Percentiles rank a stretch among this genome's conserved stretches.
Conservation (phyloP, 2,888 invertebrate genomes). For the Oscheius sp. region DNA sequence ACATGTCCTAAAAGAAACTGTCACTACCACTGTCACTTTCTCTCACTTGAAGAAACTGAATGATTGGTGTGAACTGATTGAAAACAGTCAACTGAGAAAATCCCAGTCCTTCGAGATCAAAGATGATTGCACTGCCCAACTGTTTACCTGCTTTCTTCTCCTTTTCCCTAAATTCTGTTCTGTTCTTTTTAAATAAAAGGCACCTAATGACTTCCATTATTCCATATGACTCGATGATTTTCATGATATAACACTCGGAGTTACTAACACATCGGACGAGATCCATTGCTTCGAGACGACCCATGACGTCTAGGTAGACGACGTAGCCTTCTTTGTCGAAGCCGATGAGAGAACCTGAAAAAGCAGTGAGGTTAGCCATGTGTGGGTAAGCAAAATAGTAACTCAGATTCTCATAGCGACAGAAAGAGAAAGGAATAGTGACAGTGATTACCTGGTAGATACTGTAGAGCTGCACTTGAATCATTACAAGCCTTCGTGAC, state of each 20-base stretch:
- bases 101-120: constrained; percentile 66
- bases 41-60: constrained; percentile 59
- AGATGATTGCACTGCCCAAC: constrained; percentile 65
- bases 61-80: constrained; percentile 61
- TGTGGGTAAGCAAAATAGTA: no score
- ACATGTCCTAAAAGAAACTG: constrained; percentile 57
- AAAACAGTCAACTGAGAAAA: constrained; percentile 56
- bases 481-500: constrained; percentile 55
- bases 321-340: constrained; percentile 65
- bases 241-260: constrained; percentile 62
- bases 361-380: no score
- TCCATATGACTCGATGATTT: constrained; percentile 68
- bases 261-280: constrained; percentile 56
- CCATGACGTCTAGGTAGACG: constrained; percentile 63
- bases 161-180: constrained; percentile 38
- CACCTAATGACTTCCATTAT: constrained; percentile 65
- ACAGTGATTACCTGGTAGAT: constrained; percentile 48
- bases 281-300: constrained; percentile 60
- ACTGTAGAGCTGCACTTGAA: constrained; percentile 49
- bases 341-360: constrained; percentile 61
- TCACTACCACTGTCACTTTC: no score
- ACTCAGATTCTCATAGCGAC: no score
- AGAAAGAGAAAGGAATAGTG: no score
- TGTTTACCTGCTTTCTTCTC: constrained; percentile 58
- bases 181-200: not conserved